phyloP scores from a whole-genome alignment of 2,888 invertebrate genomes.

The Mamestra brassicae region DNA sequence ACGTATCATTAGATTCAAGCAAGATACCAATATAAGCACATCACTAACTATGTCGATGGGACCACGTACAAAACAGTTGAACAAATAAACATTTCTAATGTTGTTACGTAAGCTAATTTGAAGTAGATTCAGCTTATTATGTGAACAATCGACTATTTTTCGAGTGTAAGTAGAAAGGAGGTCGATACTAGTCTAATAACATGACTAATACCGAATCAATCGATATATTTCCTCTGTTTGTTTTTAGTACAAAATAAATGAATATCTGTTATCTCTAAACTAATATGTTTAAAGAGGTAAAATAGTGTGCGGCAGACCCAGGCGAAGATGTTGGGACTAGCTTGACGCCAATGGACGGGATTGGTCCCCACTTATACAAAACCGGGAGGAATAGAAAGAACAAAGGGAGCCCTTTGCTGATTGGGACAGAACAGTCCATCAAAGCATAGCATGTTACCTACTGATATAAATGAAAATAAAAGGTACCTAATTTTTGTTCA shows the following conservation, averaged over 20 bases:
- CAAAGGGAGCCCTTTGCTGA: too few species aligned
- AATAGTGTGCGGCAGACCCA: too few species aligned
- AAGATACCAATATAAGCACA: neutral
- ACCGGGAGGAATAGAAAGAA: too few species aligned
- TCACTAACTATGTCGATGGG: neutral
- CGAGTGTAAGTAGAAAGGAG: constrained; percentile 56
- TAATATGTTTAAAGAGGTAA: too few species aligned
- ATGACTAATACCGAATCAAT: constrained; percentile 26
- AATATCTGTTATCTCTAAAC: too few species aligned
- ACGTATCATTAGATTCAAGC: too few species aligned
- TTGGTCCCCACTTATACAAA: too few species aligned
- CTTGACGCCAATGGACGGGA: too few species aligned
- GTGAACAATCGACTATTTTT: constrained; percentile 60
- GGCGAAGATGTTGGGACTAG: too few species aligned
- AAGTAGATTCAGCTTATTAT: constrained; percentile 59
- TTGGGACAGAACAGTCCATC: too few species aligned
- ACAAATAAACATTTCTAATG: constrained; percentile 51
- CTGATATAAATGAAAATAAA: neutral
- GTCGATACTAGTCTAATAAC: constrained; percentile 22
- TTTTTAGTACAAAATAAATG: too few species aligned
- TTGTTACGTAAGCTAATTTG: constrained; percentile 63
- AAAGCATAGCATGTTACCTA: too few species aligned
- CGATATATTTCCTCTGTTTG: neutral
- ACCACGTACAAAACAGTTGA: constrained; percentile 32
- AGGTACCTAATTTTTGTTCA: neutral